Conservation (phyloP, 30 jellyfish, hydroid and myxozoan genomes). For the Pelagia noctiluca region DNA sequence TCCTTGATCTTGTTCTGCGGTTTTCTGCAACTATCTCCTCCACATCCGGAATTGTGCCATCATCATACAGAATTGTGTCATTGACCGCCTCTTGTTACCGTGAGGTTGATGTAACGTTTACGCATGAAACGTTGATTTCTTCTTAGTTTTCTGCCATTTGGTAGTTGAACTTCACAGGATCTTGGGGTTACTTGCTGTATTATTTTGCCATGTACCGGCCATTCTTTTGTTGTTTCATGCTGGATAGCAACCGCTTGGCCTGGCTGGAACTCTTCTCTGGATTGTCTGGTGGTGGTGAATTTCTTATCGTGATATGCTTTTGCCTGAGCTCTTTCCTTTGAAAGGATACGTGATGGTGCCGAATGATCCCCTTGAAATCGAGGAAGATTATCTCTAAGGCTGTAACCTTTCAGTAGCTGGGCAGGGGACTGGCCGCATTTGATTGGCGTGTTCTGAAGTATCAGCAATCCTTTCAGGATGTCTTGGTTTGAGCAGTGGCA, state of each 20-base stretch:
- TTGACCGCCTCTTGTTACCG: conserved; percentile 17
- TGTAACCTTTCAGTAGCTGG: conserved; percentile 29
- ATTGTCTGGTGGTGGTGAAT: conserved; percentile 8
- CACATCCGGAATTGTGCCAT: background rate
- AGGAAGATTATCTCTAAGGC: conserved; percentile 49
- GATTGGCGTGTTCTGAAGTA: conserved; percentile 49
- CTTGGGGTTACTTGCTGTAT: conserved; percentile 46
- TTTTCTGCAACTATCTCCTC: background rate
- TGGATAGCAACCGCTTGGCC: conserved; percentile 61
- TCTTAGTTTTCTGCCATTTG: conserved; percentile 37
- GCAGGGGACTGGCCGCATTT: conserved; percentile 58
- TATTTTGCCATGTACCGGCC: conserved; percentile 47
- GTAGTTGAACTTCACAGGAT: conserved; percentile 39
- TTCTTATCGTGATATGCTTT: conserved; percentile 5
- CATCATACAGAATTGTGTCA: background rate
- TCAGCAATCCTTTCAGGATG: conserved; percentile 51
- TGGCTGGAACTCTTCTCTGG: conserved; percentile 39
- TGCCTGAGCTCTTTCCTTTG: conserved; percentile 14
- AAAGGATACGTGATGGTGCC: background rate
- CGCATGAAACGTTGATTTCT: conserved; percentile 51
- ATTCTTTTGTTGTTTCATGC: conserved; percentile 52
- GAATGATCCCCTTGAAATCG: conserved; percentile 22
- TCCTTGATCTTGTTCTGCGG: conserved; percentile 2
- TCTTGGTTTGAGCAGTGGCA: conserved; percentile 54
- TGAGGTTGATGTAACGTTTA: conserved; percentile 35